These are phyloP conservation scores for Serinus canaria DNA, from an alignment of 2,113 vertebrate species.

Conservation along the genomic window DNA sequence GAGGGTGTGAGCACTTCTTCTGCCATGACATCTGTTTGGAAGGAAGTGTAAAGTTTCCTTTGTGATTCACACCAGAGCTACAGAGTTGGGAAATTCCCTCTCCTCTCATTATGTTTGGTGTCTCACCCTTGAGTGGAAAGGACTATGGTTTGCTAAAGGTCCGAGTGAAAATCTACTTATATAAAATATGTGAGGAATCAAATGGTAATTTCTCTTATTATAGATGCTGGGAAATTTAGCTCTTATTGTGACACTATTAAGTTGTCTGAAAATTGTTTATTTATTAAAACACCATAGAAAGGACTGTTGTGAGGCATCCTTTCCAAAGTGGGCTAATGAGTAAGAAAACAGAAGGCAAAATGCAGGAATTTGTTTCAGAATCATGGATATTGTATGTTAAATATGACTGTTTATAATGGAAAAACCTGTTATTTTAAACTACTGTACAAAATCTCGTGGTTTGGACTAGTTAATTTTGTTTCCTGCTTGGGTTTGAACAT, in stretches of 20 bases:
- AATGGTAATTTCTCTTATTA: neutral
- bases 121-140: neutral
- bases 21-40: conserved; percentile 66
- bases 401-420: neutral
- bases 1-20: conserved; percentile 45
- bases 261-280: neutral
- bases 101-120: neutral
- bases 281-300: neutral
- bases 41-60: conserved; percentile 17
- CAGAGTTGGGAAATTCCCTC: neutral
- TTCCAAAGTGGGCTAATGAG: neutral
- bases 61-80: conserved; percentile 30
- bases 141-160: neutral
- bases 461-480: neutral
- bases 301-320: neutral
- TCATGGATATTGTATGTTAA: neutral
- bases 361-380: neutral
- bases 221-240: neutral
- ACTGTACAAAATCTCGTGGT: neutral
- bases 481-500: neutral
- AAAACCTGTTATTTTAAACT: neutral
- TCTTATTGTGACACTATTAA: neutral
- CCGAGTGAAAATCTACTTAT: neutral
- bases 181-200: neutral
- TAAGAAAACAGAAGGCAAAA: neutral